Evolutionary conservation across 2,113 vertebrate genomes (phyloP), one percentile per base, ranked within the genome.

Genomic region (Conger conger): DNA sequence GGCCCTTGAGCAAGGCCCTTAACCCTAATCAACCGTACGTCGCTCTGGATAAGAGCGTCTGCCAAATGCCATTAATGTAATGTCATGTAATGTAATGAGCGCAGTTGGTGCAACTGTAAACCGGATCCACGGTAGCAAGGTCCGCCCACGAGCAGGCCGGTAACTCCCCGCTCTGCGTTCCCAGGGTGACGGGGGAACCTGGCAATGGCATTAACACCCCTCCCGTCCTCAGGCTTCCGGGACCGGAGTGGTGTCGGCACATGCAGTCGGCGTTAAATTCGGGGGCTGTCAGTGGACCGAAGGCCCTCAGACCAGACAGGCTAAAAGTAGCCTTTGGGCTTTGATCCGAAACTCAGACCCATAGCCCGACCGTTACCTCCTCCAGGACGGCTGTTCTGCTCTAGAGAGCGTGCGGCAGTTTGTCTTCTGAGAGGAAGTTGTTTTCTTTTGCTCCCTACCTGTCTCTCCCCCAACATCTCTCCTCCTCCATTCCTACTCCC

Each of bases 181-280:
- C 40, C 73, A 50, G 40, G 33, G 42, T 82, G 84, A 37, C 30
- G 78, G 81, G 87, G 81, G 40, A 88, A 85, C 82, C 68, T 80
- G 57, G 76, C 82, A 87, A 83, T 87, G 80, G 89, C 89, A 88
- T 91, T 89, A 88, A 83, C 87, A 80, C 88, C 83, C 54, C 87
- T 50, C 9, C 35, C 54, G 37, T 30, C 20, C 78, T 76, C 38
- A 54, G 78, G 73, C 68, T 76, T 60, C 38, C 60, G 40, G 1
- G 33, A 73, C n/a, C 30, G 84, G 36, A 30, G 37, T 85, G 84
- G 84, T 85, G 60, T 83, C 86, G 83, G 80, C 13, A 45, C n/a
- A 73, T 17, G 9, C 68, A 73, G n/a, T n/a, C 27, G 68, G 16
- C 27, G 6, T 30, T 73, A 30, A 15, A 33, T 30, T 33, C 9